phyloP scores from a whole-genome alignment of 2,113 vertebrate species.

The Gobio gobio region DNA sequence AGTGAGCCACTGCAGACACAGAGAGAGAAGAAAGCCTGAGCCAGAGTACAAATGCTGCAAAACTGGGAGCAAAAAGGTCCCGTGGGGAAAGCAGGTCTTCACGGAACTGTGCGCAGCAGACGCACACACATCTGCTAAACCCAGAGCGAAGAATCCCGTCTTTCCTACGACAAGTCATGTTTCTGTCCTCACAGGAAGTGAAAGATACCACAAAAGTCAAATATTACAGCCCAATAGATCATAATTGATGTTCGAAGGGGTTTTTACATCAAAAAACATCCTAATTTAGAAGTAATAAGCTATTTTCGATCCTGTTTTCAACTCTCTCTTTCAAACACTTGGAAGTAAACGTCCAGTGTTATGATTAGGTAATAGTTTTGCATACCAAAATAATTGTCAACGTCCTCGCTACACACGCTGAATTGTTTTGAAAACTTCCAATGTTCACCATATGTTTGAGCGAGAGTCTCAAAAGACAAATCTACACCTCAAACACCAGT shows the following conservation, averaged over 20 bases:
- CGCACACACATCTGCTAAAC: background rate
- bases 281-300: no score
- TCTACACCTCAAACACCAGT: no score
- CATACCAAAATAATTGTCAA: no score
- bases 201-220: background rate
- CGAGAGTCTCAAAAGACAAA: no score
- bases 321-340: no score
- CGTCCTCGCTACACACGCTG: no score
- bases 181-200: background rate
- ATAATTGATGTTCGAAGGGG: background rate
- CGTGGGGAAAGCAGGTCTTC: background rate
- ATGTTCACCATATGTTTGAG: no score
- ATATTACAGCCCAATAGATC: background rate
- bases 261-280: no score
- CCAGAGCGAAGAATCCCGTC: background rate
- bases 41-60: constrained; percentile 24
- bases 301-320: no score
- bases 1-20: constrained; percentile 90
- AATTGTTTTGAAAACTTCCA: no score
- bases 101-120: background rate
- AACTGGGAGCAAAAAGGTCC: background rate
- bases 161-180: background rate
- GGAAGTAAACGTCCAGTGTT: no score
- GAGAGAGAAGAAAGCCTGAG: constrained; percentile 52
- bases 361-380: no score